These are phyloP conservation scores for Volucella bombylans DNA, from an alignment of 2,888 invertebrate species.

Conservation along the genomic window DNA sequence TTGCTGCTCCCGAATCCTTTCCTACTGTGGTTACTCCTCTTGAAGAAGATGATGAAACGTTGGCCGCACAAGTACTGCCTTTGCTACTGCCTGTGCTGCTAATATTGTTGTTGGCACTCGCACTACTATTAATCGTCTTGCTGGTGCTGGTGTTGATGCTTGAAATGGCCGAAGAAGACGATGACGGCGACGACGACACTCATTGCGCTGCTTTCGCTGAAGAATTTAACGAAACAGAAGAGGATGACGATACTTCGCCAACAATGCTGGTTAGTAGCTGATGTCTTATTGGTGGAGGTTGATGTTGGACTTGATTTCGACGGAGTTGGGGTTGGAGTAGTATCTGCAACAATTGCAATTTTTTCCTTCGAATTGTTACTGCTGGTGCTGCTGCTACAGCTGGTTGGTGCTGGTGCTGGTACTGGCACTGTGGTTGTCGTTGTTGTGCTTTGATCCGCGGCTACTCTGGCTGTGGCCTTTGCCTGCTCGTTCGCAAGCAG, in stretches of 20 bases:
- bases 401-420: constrained; percentile 80
- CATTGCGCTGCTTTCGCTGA: constrained; percentile 63
- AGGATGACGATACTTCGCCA: constrained; percentile 72
- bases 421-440: constrained; percentile 79
- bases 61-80: constrained; percentile 75
- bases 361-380: constrained; percentile 62
- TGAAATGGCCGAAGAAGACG: constrained; percentile 71
- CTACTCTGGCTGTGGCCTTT: constrained; percentile 72
- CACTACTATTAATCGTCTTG: constrained; percentile 75
- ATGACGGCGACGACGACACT: constrained; percentile 50
- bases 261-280: constrained; percentile 57
- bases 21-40: constrained; percentile 66
- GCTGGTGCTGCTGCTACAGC: constrained; percentile 60
- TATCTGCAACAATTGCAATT: constrained; percentile 32
- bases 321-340: constrained; percentile 76
- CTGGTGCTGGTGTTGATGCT: constrained; percentile 72
- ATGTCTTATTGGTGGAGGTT: constrained; percentile 31
- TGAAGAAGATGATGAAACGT: constrained; percentile 70
- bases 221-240: constrained; percentile 72
- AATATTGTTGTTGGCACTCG: constrained; percentile 74
- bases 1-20: constrained; percentile 57
- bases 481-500: constrained; percentile 80
- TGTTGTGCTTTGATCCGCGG: constrained; percentile 70
- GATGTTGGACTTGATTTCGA: constrained; percentile 76
- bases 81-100: constrained; percentile 70